Percentiles rank a stretch among this genome's conserved stretches.
Conservation (phyloP, 2,113 vertebrate genomes). For the Centropus unirufus region DNA sequence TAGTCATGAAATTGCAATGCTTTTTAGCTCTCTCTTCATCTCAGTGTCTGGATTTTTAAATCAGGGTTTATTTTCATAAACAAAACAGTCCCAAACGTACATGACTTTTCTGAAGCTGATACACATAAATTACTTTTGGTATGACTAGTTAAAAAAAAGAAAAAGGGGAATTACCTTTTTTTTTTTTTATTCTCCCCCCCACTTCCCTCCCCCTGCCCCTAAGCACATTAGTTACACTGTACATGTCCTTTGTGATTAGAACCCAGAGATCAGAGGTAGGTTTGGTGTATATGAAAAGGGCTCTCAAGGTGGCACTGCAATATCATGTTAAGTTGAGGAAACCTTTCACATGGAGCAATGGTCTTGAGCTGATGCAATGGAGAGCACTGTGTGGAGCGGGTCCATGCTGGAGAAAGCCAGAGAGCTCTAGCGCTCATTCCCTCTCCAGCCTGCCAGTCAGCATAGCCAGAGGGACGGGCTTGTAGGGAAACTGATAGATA, state of each 20-base stretch:
- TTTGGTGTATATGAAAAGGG: neutral
- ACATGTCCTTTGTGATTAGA: neutral
- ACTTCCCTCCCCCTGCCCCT: too few species aligned
- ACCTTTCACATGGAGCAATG: neutral
- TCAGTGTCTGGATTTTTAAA: neutral
- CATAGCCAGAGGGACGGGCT: neutral
- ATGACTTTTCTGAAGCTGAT: neutral
- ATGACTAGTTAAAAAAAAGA: neutral
- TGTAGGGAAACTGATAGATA: neutral
- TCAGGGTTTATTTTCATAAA: neutral
- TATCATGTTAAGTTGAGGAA: neutral
- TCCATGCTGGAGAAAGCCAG: neutral
- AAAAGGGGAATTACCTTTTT: neutral
- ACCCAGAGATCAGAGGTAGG: neutral
- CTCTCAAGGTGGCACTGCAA: conserved; percentile 28
- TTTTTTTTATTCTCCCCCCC: neutral
- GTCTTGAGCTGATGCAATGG: neutral
- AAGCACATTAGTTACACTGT: neutral
- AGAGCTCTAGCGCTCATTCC: neutral
- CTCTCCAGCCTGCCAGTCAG: neutral
- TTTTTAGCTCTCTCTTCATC: neutral
- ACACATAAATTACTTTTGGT: neutral
- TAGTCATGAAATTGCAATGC: neutral
- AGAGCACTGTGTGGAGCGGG: neutral
- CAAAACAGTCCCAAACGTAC: neutral